Conservation (phyloP, 2,888 invertebrate species). For the Dendrolimus houi region DNA sequence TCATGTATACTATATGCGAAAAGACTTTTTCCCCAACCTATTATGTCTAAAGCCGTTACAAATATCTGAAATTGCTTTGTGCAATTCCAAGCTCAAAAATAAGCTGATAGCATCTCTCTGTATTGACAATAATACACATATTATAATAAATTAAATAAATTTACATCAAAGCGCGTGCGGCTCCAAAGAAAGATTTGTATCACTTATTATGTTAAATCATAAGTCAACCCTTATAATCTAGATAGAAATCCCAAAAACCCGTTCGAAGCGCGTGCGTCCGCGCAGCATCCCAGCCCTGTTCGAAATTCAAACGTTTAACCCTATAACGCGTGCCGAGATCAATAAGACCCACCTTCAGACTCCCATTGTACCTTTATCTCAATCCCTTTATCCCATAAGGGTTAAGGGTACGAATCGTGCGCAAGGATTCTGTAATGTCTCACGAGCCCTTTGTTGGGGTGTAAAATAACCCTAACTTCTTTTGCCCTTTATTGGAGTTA, state of each 20-base stretch:
- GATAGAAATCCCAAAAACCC: slow-evolving; percentile 20
- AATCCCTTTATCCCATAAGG: slow-evolving; percentile 56
- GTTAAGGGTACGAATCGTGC: slow-evolving; percentile 65
- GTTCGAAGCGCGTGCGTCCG: slow-evolving; percentile 35
- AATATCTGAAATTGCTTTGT: no score
- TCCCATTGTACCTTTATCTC: slow-evolving; percentile 53
- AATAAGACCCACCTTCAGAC: slow-evolving; percentile 52
- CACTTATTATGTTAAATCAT: not conserved
- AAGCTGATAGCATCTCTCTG: no score
- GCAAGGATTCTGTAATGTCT: slow-evolving; percentile 65
- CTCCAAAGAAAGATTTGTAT: no score
- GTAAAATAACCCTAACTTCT: slow-evolving; percentile 40
- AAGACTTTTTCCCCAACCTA: no score
- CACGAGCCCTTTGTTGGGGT: slow-evolving; percentile 63
- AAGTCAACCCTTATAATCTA: slow-evolving; percentile 18
- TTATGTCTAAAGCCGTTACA: no score
- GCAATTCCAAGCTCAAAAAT: no score
- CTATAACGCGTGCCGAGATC: slow-evolving; percentile 65
- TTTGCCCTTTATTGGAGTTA: slow-evolving; percentile 19
- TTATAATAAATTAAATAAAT: no score
- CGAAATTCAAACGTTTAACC: slow-evolving; percentile 36
- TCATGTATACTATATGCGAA: no score
- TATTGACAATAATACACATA: no score
- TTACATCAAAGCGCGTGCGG: no score
- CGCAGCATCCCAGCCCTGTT: slow-evolving; percentile 55